These are phyloP conservation scores for Epinotia bilunana DNA, from an alignment of 2,888 invertebrate species.

Conservation along the genomic window DNA sequence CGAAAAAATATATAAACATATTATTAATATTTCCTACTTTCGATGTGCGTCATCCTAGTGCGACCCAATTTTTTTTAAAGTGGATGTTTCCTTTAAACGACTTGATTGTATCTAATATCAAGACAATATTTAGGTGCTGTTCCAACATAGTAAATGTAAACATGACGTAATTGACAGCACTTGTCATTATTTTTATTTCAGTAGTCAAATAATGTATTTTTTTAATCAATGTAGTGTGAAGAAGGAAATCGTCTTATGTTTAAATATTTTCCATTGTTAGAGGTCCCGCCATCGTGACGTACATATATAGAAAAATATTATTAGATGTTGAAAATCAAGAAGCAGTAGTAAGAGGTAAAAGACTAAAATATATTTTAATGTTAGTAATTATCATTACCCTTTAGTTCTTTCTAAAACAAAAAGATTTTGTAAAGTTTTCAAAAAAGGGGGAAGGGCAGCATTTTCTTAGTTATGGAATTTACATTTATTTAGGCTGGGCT, in stretches of 20 bases:
- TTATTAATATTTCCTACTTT: conserved; percentile 13
- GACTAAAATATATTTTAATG: conserved; percentile 67
- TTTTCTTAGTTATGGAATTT: conserved; percentile 45
- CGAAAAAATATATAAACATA: conserved; percentile 11
- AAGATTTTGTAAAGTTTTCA: conserved; percentile 25
- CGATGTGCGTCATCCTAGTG: conserved; percentile 40
- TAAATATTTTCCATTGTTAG: background rate
- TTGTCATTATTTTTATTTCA: background rate
- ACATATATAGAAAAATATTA: conserved; percentile 27
- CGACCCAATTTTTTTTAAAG: conserved; percentile 4
- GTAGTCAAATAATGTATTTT: background rate
- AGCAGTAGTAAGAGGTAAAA: conserved; percentile 67
- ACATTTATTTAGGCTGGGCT: conserved; percentile 65
- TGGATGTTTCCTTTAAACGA: background rate
- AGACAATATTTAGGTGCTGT: conserved; percentile 35
- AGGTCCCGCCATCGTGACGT: conserved; percentile 34
- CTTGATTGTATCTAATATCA: conserved; percentile 6
- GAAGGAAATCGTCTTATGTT: background rate
- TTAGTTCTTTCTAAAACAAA: conserved; percentile 20
- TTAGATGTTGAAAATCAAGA: conserved; percentile 36
- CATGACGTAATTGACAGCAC: conserved; percentile 15
- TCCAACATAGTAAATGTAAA: conserved; percentile 16
- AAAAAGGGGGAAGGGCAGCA: conserved; percentile 61
- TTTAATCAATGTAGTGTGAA: background rate
- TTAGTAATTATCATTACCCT: conserved; percentile 53